These are phyloP conservation scores for Drosophila bunnanda DNA, from an alignment of 2,888 invertebrate species.

Conservation along the genomic window DNA sequence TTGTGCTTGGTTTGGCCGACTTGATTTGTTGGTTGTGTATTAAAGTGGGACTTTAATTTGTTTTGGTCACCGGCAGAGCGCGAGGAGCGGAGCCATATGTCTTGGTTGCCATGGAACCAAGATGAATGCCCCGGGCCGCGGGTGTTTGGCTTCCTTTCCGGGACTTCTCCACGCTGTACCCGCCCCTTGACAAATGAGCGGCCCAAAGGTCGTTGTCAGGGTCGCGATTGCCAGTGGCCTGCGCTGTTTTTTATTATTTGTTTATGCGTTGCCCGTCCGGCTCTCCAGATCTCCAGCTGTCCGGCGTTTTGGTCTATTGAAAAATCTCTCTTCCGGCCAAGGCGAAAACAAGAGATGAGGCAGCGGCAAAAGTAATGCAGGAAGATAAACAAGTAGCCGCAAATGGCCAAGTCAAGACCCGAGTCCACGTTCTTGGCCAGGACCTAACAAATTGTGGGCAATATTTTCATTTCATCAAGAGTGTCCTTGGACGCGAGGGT, in stretches of 20 bases:
- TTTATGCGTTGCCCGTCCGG: conserved; percentile 68
- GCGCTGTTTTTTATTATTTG: conserved; percentile 70
- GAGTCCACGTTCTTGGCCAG: conserved; percentile 55
- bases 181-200: conserved; percentile 73
- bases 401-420: conserved; percentile 55
- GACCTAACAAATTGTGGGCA: conserved; percentile 78
- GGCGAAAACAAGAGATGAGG: conserved; percentile 22
- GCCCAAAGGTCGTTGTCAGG: conserved; percentile 78
- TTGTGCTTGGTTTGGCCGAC: conserved; percentile 42
- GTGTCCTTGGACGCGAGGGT: conserved; percentile 51
- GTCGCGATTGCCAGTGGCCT: conserved; percentile 59
- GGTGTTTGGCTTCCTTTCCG: conserved; percentile 53
- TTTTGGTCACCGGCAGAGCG: conserved; percentile 41
- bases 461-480: conserved; percentile 79
- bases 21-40: conserved; percentile 65
- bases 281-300: conserved; percentile 45
- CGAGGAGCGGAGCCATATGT: conserved; percentile 53
- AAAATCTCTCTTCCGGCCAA: conserved; percentile 47
- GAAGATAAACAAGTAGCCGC: conserved; percentile 77
- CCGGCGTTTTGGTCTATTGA: conserved; percentile 70
- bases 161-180: background rate
- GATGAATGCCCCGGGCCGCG: conserved; percentile 33
- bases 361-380: conserved; percentile 26
- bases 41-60: conserved; percentile 76
- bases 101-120: conserved; percentile 41